Conservation (phyloP, 1,140 invertebrate genomes). For the Cecropterus lyciades region DNA sequence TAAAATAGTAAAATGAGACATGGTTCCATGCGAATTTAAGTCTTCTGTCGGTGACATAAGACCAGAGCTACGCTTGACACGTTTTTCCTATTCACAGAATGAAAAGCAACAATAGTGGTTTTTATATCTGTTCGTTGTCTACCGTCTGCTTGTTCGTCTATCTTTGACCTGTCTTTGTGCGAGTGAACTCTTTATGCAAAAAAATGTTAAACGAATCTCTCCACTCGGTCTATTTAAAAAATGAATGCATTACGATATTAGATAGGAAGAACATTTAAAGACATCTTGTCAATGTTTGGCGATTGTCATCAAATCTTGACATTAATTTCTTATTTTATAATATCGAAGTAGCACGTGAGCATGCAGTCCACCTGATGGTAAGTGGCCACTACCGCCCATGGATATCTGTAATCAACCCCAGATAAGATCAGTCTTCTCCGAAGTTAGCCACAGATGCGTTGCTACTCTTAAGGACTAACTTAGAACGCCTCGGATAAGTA, state of each 20-base stretch:
- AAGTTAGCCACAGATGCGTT: too few relatives aligned
- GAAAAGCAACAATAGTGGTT: slow-evolving; percentile 23
- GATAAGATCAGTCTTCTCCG: too few relatives aligned
- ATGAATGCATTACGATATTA: not conserved
- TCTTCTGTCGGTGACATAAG: not conserved
- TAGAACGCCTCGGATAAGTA: too few relatives aligned
- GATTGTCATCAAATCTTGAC: too few relatives aligned
- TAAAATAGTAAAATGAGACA: not conserved
- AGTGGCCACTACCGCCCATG: too few relatives aligned
- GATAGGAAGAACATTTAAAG: not conserved
- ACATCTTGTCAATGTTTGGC: too few relatives aligned
- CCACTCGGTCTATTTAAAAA: not conserved
- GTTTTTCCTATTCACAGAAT: slow-evolving; percentile 22
- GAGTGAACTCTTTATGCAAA: not conserved
- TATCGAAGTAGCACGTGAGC: too few relatives aligned
- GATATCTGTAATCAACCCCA: too few relatives aligned
- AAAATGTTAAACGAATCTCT: not conserved
- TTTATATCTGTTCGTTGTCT: slow-evolving; percentile 7
- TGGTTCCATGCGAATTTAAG: not conserved
- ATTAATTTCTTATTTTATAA: too few relatives aligned
- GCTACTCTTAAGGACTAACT: too few relatives aligned
- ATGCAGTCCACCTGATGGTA: too few relatives aligned
- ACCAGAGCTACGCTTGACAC: slow-evolving; percentile 6
- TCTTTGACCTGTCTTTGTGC: slow-evolving; percentile 15
- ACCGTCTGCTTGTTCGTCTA: slow-evolving; percentile 7